Conservation (phyloP, 2,888 invertebrate genomes). For the Nomada fucata region DNA sequence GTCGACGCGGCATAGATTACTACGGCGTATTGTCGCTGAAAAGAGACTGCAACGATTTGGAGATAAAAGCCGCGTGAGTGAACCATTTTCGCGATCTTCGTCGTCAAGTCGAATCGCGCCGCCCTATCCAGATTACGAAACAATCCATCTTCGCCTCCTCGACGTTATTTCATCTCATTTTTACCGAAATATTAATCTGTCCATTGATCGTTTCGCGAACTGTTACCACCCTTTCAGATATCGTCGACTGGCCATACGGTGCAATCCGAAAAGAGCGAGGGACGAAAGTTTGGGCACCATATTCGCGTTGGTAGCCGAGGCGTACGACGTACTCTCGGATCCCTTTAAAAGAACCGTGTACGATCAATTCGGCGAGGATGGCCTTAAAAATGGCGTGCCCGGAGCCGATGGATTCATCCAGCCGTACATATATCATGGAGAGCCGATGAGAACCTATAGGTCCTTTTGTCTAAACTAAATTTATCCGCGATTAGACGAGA, state of each 20-base stretch:
- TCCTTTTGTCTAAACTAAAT: constrained; percentile 68
- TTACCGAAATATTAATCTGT: no score
- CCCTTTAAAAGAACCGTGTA: constrained; percentile 90
- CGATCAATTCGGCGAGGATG: constrained; percentile 96
- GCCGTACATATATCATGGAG: constrained; percentile 92
- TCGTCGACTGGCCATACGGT: constrained; percentile 86
- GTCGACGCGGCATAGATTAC: constrained; percentile 88
- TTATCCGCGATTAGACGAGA: no score
- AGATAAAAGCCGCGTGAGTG: constrained; percentile 90
- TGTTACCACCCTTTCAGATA: constrained; percentile 79
- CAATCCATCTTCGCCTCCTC: no score
- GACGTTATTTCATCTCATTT: no score
- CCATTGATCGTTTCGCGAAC: no score
- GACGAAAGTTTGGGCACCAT: constrained; percentile 81
- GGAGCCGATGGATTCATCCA: constrained; percentile 88
- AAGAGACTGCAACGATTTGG: constrained; percentile 87
- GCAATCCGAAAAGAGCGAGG: constrained; percentile 86
- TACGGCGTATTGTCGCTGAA: constrained; percentile 90
- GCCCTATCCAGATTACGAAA: constrained; percentile 7
- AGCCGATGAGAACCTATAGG: constrained; percentile 90
- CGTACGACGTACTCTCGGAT: constrained; percentile 91
- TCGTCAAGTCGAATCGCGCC: constrained; percentile 4
- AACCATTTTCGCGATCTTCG: background rate
- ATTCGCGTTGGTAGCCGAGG: constrained; percentile 90
- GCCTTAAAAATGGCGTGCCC: constrained; percentile 92